Base-by-base conservation (phyloP, 2,797 vertebrate genomes). In the Fratercula arctica region DNA sequence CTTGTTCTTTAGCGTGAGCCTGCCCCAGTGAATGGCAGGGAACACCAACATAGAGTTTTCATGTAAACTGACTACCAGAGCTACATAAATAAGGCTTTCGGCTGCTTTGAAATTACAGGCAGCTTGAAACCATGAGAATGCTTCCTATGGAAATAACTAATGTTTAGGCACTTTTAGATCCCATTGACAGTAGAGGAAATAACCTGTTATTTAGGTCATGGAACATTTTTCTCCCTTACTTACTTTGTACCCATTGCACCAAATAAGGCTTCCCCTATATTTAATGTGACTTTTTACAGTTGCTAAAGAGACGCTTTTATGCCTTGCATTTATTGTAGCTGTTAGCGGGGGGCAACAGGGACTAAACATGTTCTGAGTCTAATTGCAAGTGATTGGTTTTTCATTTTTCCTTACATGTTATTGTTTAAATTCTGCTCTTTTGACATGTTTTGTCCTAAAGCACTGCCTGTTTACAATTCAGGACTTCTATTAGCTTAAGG, bases 371-470 rank as follows among this genome's bases (percentile, higher is more conserved):
- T 72, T 96, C 93, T 91, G 87, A 96, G 66, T 77, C 83, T 96
- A 94, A 94, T 93, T 94, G 87, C 66, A 80, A 69, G 53, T 51
- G 96, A 96, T 82, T 89, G 69, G 59, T n/a, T 96, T 95, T 97
- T 95, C 80, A 92, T 95, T 97, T 97, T 97, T 90, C 82, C 75
- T 95, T 91, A 70, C 35, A 13, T 88, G 60, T 94, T 92, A 79
- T 80, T 96, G 85, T 95, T 97, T 88, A 93, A 96, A 78, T 95
- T 94, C 87, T 94, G 51, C 46, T 96, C 41, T 78, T 97, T 90
- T 96, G 96, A 92, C 96, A 57, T 82, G 61, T 96, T 97, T 93
- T 97, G 64, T 97, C 97, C 96, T 97, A 85, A 87, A 97, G 97
- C 81, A 29, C 87, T 95, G 76, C 83, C 85, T 96, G 73, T 96